phyloP scores from a whole-genome alignment of 2,888 invertebrate genomes.

The Drosophila pseudotakahashii region DNA sequence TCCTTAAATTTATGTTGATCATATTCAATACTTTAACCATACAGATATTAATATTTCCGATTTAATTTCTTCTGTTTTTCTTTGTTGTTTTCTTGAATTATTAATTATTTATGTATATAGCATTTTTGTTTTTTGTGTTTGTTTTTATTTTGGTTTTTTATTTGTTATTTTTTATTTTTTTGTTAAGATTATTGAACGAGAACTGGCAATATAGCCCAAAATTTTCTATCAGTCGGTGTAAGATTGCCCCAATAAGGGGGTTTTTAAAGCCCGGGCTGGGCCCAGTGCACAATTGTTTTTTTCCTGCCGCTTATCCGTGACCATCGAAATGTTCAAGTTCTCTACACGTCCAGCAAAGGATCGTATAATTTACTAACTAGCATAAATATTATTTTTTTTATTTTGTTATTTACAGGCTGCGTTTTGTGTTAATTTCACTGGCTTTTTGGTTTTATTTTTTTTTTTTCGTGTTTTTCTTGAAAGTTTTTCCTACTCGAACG shows the following conservation, averaged over 20 bases:
- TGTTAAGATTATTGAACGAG: slow-evolving; percentile 59
- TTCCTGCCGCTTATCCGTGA: slow-evolving; percentile 40
- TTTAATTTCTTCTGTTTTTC: slow-evolving; percentile 7
- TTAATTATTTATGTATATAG: slow-evolving; percentile 28
- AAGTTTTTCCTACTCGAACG: slow-evolving; percentile 36
- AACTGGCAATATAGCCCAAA: slow-evolving; percentile 66
- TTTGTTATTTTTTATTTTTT: slow-evolving; percentile 2
- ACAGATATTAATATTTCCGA: slow-evolving; percentile 29
- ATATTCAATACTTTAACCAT: slow-evolving; percentile 35
- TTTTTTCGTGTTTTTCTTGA: slow-evolving; percentile 3
- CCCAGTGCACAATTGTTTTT: slow-evolving; percentile 50
- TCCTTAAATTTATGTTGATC: slow-evolving; percentile 34
- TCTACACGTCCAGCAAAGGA: slow-evolving; percentile 41
- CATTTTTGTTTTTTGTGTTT: slow-evolving; percentile 4
- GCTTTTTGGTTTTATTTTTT: slow-evolving; percentile 1
- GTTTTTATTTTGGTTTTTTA: slow-evolving; percentile 7
- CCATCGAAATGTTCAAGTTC: slow-evolving; percentile 45
- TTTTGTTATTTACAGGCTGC: slow-evolving; percentile 33
- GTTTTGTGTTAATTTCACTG: slow-evolving; percentile 10
- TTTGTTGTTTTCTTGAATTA: slow-evolving; percentile 8
- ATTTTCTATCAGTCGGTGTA: slow-evolving; percentile 67
- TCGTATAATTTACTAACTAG: slow-evolving; percentile 48
- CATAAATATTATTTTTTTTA: slow-evolving; percentile 36
- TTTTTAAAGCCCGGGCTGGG: slow-evolving; percentile 49
- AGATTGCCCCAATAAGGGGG: slow-evolving; percentile 53